Base-by-base conservation (phyloP, 2,888 invertebrate species). In the Lycaena phlaeas region DNA sequence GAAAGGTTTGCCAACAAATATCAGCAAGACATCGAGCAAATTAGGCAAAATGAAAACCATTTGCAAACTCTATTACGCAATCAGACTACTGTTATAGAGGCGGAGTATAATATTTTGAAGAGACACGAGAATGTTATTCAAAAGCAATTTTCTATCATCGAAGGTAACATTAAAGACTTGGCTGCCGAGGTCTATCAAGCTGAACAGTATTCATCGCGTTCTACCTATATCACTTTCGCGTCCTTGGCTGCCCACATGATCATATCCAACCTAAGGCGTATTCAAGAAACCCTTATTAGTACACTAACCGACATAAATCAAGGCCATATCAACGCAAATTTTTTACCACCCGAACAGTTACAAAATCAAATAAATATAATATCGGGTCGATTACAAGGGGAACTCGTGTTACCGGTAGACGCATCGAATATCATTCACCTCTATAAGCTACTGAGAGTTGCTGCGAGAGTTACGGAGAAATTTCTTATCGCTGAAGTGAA, bases 21-120 rank as follows among this genome's bases (percentile, higher is more conserved):
- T 34, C 18, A 31, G n/a, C n/a, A n/a, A n/a, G n/a, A n/a, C 18
- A 18, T 18, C 3, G 27, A 34, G 12, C 22, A 11, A 1, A 41
- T 41, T 14, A 10, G 15, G 36, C 17, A 36, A 26, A 40, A 40
- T 36, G 15, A 40, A 12, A 40, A 31, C 5, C 40, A 40, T 25
- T 27, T 40, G 22, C 30, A 26, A 26, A 26, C 10, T n/a, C 31
- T 40, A 4, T 25, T 29, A 27, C 26, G 7, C n/a, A n/a, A n/a
- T n/a, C n/a, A n/a, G n/a, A n/a, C n/a, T n/a, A n/a, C n/a, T n/a
- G n/a, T n/a, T n/a, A 26, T 40, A 25, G 39, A 39, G 15, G 39
- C 39, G 2, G 27, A 39, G 27, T 27, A 38, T 38, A 27, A 38
- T 10, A 38, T 38, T 14, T 10, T 39, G 22, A 29, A 39, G 25